A percentile compares a stretch with the other conserved stretches of the same genome.
Evolutionary conservation across 2,113 vertebrate genomes (phyloP).

Genomic region (Maccullochella peelii): DNA sequence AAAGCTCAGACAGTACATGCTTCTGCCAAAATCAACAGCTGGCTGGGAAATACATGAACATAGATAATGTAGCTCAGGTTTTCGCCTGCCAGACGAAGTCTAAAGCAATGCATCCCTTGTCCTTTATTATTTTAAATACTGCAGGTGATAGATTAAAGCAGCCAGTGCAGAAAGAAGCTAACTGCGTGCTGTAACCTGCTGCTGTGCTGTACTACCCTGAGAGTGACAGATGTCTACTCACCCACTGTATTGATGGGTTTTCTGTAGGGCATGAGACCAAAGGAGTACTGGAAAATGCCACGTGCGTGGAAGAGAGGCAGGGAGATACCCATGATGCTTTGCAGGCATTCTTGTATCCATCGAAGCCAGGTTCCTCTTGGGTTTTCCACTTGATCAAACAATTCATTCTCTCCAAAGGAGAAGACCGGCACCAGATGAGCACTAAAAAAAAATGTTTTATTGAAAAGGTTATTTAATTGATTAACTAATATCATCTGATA

Average conservation of each 20-base stretch:
- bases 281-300: conserved; percentile 95
- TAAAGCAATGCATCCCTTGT: background rate
- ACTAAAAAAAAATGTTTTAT: conserved; percentile 67
- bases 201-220: background rate
- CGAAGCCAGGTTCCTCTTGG: conserved; percentile 88
- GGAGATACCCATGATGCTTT: conserved; percentile 90
- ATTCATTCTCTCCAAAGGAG: conserved; percentile 95
- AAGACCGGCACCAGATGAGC: conserved; percentile 89
- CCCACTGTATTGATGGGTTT: conserved; percentile 90
- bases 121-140: background rate
- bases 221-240: conserved; percentile 77
- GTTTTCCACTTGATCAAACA: conserved; percentile 91
- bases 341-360: conserved; percentile 85
- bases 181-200: background rate
- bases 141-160: background rate
- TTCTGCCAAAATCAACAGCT: conserved; percentile 41
- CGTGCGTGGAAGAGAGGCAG: conserved; percentile 93
- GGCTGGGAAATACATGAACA: conserved; percentile 19
- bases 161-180: background rate
- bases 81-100: background rate
- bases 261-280: conserved; percentile 92
- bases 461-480: background rate
- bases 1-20: background rate
- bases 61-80: background rate
- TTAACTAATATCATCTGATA: background rate